A percentile compares a stretch with the other conserved stretches of the same genome.
Evolutionary conservation across 2,797 vertebrate genomes (phyloP).

Genomic region (Loris lydekkerianus): DNA sequence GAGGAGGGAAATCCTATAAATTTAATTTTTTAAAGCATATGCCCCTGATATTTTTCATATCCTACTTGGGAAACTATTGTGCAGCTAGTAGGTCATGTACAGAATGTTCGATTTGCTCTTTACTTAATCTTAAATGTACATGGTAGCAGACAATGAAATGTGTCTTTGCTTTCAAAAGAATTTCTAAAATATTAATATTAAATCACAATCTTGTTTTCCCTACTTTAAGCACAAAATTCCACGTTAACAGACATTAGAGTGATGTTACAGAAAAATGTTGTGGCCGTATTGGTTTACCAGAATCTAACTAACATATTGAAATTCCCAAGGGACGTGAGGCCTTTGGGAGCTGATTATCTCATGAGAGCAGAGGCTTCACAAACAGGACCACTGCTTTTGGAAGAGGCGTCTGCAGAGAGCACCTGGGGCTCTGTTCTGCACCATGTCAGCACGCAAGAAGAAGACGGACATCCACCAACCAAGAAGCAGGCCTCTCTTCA

Average conservation of each 20-base stretch:
- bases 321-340: background rate
- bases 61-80: background rate
- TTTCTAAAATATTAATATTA: constrained; percentile 12
- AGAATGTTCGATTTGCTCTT: background rate
- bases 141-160: background rate
- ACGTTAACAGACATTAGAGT: background rate
- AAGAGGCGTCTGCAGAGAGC: background rate
- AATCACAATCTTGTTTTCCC: background rate
- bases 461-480: background rate
- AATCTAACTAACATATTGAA: background rate
- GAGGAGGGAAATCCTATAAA: background rate
- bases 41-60: background rate
- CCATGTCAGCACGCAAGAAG: background rate
- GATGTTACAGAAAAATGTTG: background rate
- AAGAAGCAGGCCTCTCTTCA: background rate
- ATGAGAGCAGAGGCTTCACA: accelerated
- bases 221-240: background rate
- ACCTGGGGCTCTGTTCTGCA: background rate
- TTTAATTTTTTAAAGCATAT: background rate
- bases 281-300: background rate
- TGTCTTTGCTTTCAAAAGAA: background rate
- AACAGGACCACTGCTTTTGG: no score
- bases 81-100: no score
- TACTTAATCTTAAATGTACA: background rate
- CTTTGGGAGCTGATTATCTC: background rate